Base-by-base conservation (phyloP, 2,888 invertebrate species). In the Panorpa germanica region DNA sequence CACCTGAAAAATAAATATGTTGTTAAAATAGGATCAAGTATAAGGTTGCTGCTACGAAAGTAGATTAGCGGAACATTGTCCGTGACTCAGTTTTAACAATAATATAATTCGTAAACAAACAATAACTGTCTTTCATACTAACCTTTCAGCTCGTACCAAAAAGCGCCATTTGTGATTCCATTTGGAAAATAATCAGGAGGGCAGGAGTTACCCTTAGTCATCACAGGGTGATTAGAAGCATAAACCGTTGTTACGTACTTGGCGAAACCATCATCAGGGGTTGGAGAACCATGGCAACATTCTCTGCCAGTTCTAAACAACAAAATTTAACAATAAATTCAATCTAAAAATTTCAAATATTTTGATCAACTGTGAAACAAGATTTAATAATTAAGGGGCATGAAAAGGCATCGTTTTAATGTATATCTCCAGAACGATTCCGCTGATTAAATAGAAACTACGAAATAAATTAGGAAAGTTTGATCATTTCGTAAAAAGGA, bases 81-180 rank as follows among this genome's bases (percentile, higher is more conserved):
- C n/a, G n/a, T n/a, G n/a, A n/a, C n/a, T n/a, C n/a, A n/a, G n/a
- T n/a, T n/a, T n/a, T n/a, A n/a, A n/a, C n/a, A n/a, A n/a, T n/a
- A n/a, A n/a, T n/a, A n/a, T n/a, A n/a, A n/a, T n/a, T n/a, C n/a
- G n/a, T n/a, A n/a, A n/a, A n/a, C n/a, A n/a, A n/a, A n/a, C n/a
- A n/a, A n/a, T n/a, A n/a, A n/a, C n/a, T n/a, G n/a, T n/a, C n/a
- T n/a, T n/a, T n/a, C 7, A n/a, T n/a, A 41, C 45, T 36, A 36
- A 64, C 85, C 90, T 56, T 64, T 59, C 0, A 88, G 70, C 46
- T 74, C 74, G 51, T 88, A 93, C 93, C 93, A 93, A 40, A 64
- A 61, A 4, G 91, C 91, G 7, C 93, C 93, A 46, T 93, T 95
- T 4, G 85, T 88, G 38, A 90, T 68, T 16, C 91, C 91, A 18